Evolutionary conservation across 2,113 vertebrate species (phyloP), one percentile per base, ranked within the genome.

Genomic region (Hypanus sabinus): DNA sequence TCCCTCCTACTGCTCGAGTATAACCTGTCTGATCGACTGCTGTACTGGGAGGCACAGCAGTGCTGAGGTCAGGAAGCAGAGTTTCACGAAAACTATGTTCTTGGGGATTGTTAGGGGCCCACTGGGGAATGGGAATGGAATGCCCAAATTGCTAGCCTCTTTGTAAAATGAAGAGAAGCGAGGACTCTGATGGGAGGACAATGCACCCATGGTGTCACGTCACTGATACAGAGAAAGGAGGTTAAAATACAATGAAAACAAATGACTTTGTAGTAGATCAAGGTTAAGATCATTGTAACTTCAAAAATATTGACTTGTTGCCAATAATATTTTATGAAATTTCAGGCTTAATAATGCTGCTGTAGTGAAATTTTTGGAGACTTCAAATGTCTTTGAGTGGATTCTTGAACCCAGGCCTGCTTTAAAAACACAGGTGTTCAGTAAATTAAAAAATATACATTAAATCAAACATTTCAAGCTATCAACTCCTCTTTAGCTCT

Each of bases 281-380:
- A 90, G 60, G 85, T 90, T 62, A 90, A 90, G 60, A 90, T 65
- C 5, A 90, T 90, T 90, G 65, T 65, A 65, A 65, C 85, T 65
- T 33, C 85, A 68, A 68, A 68, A 14, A 62, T 60, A 88, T 62
- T 62, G 57, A n/a, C 83, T 60, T 27, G 83, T 88, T 60, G 57
- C 83, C 57, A 57, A 88, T 68, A 90, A 90, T 65, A 12, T n/a
- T 65, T 90, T n/a, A n/a, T 12, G 27, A 14, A 8, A 68, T 65
- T 65, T 90, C 30, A 20, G 30, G 60, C 60, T 90, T 90, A 20
- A 60, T 60, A 83, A 6, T 88, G 83, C 27, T 62, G 9, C 14
- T 1, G 60, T 68, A 6, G 1, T 88, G 57, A 65, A 6, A 65
- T 62, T 65, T 88, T 88, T 14, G 0, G 57, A 60, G 24, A 88